Conservation (phyloP, 2,113 vertebrate genomes). For the Dasypus novemcinctus region DNA sequence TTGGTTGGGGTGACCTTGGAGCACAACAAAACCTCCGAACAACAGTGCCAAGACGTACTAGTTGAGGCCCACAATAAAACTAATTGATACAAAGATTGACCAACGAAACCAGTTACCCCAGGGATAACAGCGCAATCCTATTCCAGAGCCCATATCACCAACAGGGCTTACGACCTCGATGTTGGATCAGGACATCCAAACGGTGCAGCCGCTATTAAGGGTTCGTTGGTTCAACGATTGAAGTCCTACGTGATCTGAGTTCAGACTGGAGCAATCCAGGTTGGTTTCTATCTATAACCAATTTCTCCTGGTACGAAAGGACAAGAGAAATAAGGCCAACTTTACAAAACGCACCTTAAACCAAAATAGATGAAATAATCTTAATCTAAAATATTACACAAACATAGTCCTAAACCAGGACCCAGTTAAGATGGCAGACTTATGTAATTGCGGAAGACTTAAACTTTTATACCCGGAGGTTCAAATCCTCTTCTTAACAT, state of each 20-base stretch:
- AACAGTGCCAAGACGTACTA: too few relatives aligned
- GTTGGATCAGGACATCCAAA: too few relatives aligned
- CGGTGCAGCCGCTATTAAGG: neutral
- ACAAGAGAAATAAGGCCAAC: neutral
- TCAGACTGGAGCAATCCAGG: too few relatives aligned
- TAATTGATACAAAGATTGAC: neutral
- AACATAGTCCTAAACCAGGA: neutral
- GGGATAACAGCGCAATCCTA: neutral
- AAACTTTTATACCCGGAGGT: neutral
- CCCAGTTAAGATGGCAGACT: neutral
- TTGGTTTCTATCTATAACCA: neutral
- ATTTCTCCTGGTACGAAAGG: neutral
- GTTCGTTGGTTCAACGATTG: slow-evolving; percentile 57
- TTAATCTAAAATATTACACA: neutral
- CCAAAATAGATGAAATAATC: neutral
- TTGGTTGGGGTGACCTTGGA: slow-evolving; percentile 67
- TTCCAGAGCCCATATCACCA: accelerated
- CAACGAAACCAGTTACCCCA: neutral
- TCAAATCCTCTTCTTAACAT: neutral
- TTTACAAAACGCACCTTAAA: neutral
- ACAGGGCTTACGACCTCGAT: too few relatives aligned
- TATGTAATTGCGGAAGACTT: neutral
- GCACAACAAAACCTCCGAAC: slow-evolving; percentile 14
- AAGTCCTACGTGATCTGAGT: slow-evolving; percentile 46
- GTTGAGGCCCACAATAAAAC: too few relatives aligned